These are phyloP conservation scores for Diplosoma virens DNA, from an alignment of 23 tunicate species.

Conservation along the genomic window DNA sequence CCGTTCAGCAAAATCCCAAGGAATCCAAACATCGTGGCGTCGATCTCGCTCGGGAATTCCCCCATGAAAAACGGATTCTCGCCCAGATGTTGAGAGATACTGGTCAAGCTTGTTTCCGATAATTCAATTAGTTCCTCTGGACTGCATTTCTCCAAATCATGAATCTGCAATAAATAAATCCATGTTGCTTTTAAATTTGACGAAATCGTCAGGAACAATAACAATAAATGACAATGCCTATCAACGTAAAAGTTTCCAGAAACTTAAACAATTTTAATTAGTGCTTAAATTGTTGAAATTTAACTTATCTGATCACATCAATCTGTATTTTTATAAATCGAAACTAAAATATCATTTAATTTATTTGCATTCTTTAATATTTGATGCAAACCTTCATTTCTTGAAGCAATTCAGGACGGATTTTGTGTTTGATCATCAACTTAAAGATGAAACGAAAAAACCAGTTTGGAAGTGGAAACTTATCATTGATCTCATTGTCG, in stretches of 20 bases:
- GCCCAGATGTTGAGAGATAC: slow-evolving; percentile 35
- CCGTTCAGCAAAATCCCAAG: slow-evolving; percentile 17
- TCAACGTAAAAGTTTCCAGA: too few species aligned
- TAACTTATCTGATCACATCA: too few species aligned
- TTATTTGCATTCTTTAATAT: too few species aligned
- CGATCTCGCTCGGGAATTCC: slow-evolving; percentile 33
- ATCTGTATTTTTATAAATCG: too few species aligned
- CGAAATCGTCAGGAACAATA: too few species aligned
- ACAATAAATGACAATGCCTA: too few species aligned
- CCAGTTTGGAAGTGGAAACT: slow-evolving; percentile 12
- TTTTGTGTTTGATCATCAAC: not conserved
- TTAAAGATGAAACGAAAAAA: slow-evolving; percentile 5
- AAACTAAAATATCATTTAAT: too few species aligned
- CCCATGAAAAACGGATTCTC: slow-evolving; percentile 65
- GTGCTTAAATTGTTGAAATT: not conserved
- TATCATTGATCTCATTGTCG: not conserved
- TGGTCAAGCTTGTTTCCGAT: slow-evolving; percentile 23
- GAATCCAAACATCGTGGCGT: slow-evolving; percentile 58
- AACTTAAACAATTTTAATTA: not conserved
- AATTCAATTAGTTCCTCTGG: slow-evolving; percentile 30
- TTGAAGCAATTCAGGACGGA: slow-evolving; percentile 2
- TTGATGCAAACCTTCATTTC: not conserved
- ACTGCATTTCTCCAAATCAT: not conserved
- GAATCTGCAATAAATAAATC: not conserved
- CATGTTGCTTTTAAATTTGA: too few species aligned